These are phyloP conservation scores for Oreochromis spilurus DNA, from an alignment of 2,113 vertebrate genomes.

Conservation along the genomic window DNA sequence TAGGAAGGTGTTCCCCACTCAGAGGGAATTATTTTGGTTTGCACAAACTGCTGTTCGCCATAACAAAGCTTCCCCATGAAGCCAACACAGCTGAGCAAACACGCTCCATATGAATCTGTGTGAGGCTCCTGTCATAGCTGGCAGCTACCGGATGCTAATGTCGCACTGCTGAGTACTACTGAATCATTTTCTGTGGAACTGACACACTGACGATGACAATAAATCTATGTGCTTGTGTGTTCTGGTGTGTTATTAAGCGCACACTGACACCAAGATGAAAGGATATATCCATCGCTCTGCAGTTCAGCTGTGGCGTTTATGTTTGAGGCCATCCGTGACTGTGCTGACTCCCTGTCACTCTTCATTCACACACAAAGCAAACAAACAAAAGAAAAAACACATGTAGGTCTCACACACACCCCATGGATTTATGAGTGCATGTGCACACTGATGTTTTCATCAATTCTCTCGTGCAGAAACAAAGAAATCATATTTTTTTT, in stretches of 20 bases:
- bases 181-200: neutral
- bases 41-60: neutral
- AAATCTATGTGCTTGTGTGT: neutral
- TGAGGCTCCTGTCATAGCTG: neutral
- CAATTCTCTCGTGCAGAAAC: neutral
- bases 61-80: neutral
- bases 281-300: neutral
- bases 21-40: neutral
- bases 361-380: neutral
- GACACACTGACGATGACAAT: neutral
- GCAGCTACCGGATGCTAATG: neutral
- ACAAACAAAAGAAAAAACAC: neutral
- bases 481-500: neutral
- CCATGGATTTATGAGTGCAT: neutral
- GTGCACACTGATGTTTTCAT: neutral
- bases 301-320: neutral
- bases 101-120: neutral
- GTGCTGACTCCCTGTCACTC: neutral
- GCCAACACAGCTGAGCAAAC: slow-evolving; percentile 54
- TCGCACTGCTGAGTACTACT: neutral
- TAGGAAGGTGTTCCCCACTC: neutral
- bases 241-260: neutral
- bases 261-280: neutral
- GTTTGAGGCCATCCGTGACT: neutral
- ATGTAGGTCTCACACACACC: neutral